Percentiles rank a stretch among this genome's conserved stretches.
phyloP scores from a whole-genome alignment of 1,140 invertebrate species.

The Lepidostoma basale region DNA sequence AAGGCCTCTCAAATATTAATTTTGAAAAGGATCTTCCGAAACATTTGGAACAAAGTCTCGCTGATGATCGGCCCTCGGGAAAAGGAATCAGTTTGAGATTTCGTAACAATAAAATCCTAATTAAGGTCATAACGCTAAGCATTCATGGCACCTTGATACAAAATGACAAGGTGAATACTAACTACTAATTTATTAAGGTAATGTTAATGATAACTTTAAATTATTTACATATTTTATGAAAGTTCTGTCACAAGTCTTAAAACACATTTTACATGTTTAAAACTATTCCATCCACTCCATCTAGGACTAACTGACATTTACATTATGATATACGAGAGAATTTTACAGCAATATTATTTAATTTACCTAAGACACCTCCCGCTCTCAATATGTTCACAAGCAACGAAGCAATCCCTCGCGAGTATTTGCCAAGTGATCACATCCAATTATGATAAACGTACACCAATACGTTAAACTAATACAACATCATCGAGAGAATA shows the following conservation, averaged over 20 bases:
- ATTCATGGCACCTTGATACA: slow-evolving; percentile 24
- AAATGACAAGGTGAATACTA: slow-evolving; percentile 24
- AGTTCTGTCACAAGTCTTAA: slow-evolving; percentile 37
- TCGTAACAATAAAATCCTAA: neutral
- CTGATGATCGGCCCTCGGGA: too few species aligned
- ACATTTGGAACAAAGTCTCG: too few species aligned
- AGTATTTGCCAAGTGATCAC: too few species aligned
- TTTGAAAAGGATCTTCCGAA: too few species aligned
- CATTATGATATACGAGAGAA: neutral
- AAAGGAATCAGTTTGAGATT: neutral
- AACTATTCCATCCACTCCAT: slow-evolving; percentile 14
- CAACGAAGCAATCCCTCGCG: too few species aligned
- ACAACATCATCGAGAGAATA: too few species aligned
- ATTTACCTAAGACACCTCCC: slow-evolving; percentile 12
- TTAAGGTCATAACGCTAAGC: neutral
- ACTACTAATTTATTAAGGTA: neutral
- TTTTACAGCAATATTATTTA: slow-evolving; percentile 25
- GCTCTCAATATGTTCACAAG: too few species aligned
- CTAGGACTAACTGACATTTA: neutral
- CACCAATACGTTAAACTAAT: too few species aligned
- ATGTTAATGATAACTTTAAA: slow-evolving; percentile 26
- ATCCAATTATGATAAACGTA: too few species aligned
- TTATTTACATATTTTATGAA: slow-evolving; percentile 37
- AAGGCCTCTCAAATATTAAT: too few species aligned
- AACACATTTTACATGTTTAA: slow-evolving; percentile 1